Evolutionary conservation across 2,888 invertebrate species (phyloP).

Genomic region (Cryptosula pallasiana): DNA sequence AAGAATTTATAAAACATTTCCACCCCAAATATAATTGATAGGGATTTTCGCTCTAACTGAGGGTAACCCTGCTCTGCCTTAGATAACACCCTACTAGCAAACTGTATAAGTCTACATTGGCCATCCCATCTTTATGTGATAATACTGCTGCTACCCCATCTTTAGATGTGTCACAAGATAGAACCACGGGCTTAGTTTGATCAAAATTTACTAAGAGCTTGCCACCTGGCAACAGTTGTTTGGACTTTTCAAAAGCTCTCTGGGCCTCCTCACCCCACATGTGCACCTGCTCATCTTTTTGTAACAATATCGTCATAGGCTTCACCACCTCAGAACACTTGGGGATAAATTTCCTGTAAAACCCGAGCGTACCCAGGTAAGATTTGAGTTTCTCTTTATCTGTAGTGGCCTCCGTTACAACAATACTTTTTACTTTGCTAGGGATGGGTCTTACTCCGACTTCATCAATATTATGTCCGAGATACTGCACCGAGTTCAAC

Average conservation of each 20-base stretch:
- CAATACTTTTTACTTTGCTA: not conserved
- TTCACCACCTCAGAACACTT: not conserved
- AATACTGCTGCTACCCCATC: slow-evolving; percentile 41
- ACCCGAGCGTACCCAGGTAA: not conserved
- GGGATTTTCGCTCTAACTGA: slow-evolving; percentile 48
- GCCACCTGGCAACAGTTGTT: slow-evolving; percentile 29
- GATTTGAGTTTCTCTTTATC: not conserved
- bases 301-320: not conserved
- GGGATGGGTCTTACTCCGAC: not conserved
- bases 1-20: slow-evolving; percentile 51
- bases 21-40: slow-evolving; percentile 49
- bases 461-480: not conserved
- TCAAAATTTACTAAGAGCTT: slow-evolving; percentile 38
- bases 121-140: slow-evolving; percentile 39
- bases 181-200: slow-evolving; percentile 32
- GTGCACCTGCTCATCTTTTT: not conserved
- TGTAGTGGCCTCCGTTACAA: not conserved
- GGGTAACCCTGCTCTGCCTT: slow-evolving; percentile 48
- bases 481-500: not conserved
- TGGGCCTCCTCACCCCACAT: not conserved
- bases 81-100: slow-evolving; percentile 50
- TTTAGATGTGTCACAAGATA: slow-evolving; percentile 48
- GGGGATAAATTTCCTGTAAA: not conserved
- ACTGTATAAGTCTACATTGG: slow-evolving; percentile 49
- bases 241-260: slow-evolving; percentile 24